A percentile compares a stretch with the other conserved stretches of the same genome.
phyloP scores from a whole-genome alignment of 2,888 invertebrate species.

The Lysandra bellargus region DNA sequence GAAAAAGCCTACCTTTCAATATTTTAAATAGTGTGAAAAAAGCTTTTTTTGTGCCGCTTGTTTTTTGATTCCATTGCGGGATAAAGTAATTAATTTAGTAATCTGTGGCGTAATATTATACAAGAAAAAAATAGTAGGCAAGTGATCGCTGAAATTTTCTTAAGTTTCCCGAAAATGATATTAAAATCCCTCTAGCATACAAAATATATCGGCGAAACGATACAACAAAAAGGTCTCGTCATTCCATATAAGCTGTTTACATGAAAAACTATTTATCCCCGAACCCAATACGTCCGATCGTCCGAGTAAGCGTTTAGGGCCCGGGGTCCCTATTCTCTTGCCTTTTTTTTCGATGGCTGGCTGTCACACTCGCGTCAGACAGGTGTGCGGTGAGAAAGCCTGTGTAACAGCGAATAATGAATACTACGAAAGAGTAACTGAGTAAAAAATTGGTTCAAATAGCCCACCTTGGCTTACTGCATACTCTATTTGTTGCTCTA shows the following conservation, averaged over 20 bases:
- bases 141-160: too few relatives aligned
- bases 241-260: not conserved
- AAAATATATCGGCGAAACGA: not conserved
- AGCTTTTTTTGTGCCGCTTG: not conserved
- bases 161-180: not conserved
- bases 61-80: not conserved
- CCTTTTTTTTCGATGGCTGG: not conserved
- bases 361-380: too few relatives aligned
- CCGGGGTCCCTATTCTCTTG: not conserved
- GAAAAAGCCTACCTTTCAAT: not conserved
- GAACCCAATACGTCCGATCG: not conserved
- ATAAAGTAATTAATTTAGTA: too few relatives aligned
- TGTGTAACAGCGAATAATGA: too few relatives aligned
- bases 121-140: too few relatives aligned
- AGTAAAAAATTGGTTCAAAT: too few relatives aligned
- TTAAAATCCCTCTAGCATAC: not conserved
- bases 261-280: not conserved
- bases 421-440: too few relatives aligned
- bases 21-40: not conserved
- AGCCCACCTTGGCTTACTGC: too few relatives aligned
- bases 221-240: not conserved
- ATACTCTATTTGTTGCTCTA: too few relatives aligned
- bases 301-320: conserved; percentile 9
- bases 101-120: too few relatives aligned
- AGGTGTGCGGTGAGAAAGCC: too few relatives aligned